Percentiles rank a stretch among this genome's conserved stretches.
Conservation (phyloP, 2,113 vertebrate species). For the Sorex araneus region DNA sequence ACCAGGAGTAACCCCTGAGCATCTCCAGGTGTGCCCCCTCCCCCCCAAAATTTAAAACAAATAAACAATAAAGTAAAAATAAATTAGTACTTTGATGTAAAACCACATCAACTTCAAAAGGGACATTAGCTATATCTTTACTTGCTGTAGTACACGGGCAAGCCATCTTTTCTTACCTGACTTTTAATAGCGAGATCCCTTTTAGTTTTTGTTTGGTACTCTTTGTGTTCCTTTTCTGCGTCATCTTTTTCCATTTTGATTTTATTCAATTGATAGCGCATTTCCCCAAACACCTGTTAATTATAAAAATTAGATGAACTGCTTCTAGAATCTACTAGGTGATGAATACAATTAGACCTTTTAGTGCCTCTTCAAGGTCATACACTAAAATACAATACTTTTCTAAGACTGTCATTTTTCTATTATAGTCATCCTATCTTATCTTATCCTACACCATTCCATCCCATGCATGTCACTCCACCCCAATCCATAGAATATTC, state of each 20-base stretch:
- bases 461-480: too few species aligned
- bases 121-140: slow-evolving; percentile 75
- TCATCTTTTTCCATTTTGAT: slow-evolving; percentile 95
- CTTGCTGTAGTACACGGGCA: slow-evolving; percentile 79
- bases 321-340: slow-evolving; percentile 73
- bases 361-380: slow-evolving; percentile 89
- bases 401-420: slow-evolving; percentile 54
- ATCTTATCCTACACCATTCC: too few species aligned
- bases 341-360: slow-evolving; percentile 85
- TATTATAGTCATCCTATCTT: too few species aligned
- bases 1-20: too few species aligned
- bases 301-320: slow-evolving; percentile 84
- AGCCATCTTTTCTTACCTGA: slow-evolving; percentile 92
- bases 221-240: slow-evolving; percentile 93
- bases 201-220: slow-evolving; percentile 92
- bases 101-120: slow-evolving; percentile 81
- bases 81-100: slow-evolving; percentile 79
- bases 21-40: too few species aligned
- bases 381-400: slow-evolving; percentile 62
- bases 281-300: slow-evolving; percentile 94
- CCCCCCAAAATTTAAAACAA: too few species aligned
- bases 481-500: not conserved
- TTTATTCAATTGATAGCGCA: slow-evolving; percentile 94
- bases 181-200: slow-evolving; percentile 93
- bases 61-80: slow-evolving; percentile 77